Evolutionary conservation across 2,113 vertebrate species (phyloP), one percentile per base, ranked within the genome.

Genomic region (Tupaia tana): DNA sequence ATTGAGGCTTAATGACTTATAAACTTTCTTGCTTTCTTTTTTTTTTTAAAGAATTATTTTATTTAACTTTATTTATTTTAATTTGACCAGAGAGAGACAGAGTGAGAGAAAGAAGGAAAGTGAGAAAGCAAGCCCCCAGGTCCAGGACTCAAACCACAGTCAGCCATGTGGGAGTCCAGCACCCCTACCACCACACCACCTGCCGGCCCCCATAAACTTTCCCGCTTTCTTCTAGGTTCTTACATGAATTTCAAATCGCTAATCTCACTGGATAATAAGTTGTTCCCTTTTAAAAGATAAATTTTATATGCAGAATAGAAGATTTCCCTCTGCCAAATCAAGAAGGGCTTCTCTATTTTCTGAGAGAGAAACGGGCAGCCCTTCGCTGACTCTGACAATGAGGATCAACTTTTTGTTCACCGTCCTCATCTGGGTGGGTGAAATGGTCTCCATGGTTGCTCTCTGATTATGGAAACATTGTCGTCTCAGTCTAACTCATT

Each of bases 201-300:
- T 43, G 43, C 43, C 43, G 43, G 43, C 43, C 43, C 43, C 43
- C 43, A 3, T 61, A 83, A 71, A 85, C 24, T 77, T n/a, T 75
- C 73, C 84, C 69, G 56, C 83, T 93, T 69, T 90, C 95, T 88
- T 58, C n/a, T 29, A 31, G 24, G 63, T 43, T 86, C 24, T 58
- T 66, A 91, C 67, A 63, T 66, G 25, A 71, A 77, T 89, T 86
- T 74, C 84, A 95, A 81, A 67, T 66, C 24, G 78, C 59, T 91
- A 77, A 61, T 29, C 58, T 91, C 61, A 85, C 18, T 1, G 29
- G 20, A 59, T 83, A 79, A 75, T 81, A 64, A 93, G 29, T 64
- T 75, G 14, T 19, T 80, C 31, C 56, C 20, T 75, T 93, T 0
- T 58, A 54, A 70, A 86, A 54, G 63, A 43, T 79, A 58, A 63